Evolutionary conservation across 2,888 invertebrate species (phyloP), one percentile per base, ranked within the genome.

Genomic region (Melinaea menophilus): DNA sequence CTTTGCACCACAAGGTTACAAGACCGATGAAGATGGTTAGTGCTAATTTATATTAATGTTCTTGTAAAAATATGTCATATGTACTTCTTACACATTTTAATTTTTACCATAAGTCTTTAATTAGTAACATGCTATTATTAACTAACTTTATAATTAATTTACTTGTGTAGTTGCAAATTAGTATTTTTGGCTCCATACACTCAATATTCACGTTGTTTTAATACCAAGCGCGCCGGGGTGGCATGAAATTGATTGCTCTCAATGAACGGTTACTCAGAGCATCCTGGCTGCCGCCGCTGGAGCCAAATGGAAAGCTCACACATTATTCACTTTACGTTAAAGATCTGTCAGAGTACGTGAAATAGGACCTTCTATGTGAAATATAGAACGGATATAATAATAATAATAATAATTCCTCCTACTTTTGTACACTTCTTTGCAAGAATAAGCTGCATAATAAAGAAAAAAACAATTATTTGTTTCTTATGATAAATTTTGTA

Each of bases 171-270:
- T 9, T 41, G 5, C 11, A 41, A 41, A 41, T 9, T 9, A 41
- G 9, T 9, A 9, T 41, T 41, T 41, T 41, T 41, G 9, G 41
- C 41, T 11, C 7, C 58, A 41, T 46, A 5, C 59, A 37, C 41
- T 56, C 22, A 47, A 63, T 57, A 60, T 58, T 22, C 46, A 59
- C 54, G 31, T 51, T 55, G 58, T 58, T 75, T 62, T 79, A 96
- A 97, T 95, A 72, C 97, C 97, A 46, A 96, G 95, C 71, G 93
- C 95, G 58, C 97, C 97, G 45, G 95, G 94, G 57, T n/a, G 94
- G 94, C 66, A 95, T 97, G 80, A 97, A 97, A 86, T 94, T 96
- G 41, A 92, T 96, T 64, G 95, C 96, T 5, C 88, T 96, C 71
- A 95, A 96, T 64, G 94, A 94, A 69, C 94, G 95, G 77, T 94